phyloP scores from a whole-genome alignment of 2,113 vertebrate species.

The Corydoras sp. region DNA sequence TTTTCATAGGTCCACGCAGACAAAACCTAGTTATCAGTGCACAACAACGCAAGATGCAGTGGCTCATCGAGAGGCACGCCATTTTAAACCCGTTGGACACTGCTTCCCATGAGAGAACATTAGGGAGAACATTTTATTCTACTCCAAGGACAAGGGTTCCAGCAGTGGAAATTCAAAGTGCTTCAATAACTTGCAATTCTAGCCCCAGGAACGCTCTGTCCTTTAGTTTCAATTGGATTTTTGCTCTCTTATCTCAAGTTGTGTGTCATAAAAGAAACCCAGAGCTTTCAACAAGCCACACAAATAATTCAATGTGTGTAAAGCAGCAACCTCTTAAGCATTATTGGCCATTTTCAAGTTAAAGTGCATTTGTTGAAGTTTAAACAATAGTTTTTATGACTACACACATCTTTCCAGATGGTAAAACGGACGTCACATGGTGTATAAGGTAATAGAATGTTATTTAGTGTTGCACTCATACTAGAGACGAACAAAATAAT shows the following conservation, averaged over 20 bases:
- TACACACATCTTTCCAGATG: too few relatives aligned
- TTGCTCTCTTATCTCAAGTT: neutral
- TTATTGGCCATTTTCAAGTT: neutral
- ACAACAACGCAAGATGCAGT: neutral
- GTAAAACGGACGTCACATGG: too few relatives aligned
- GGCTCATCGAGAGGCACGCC: neutral
- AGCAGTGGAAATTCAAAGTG: slow-evolving; percentile 12
- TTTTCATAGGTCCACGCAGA: too few relatives aligned
- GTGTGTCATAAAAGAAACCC: neutral
- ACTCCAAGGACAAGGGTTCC: slow-evolving; percentile 10
- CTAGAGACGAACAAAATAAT: too few relatives aligned
- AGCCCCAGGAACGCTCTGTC: slow-evolving; percentile 16
- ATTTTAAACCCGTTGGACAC: neutral
- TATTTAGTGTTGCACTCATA: too few relatives aligned
- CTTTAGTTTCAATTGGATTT: slow-evolving; percentile 18
- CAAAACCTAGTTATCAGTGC: too few relatives aligned
- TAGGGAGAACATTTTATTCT: slow-evolving; percentile 5
- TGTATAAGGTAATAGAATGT: too few relatives aligned
- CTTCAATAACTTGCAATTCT: neutral
- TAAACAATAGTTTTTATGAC: too few relatives aligned
- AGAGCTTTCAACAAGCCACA: slow-evolving; percentile 2
- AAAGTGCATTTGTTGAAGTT: too few relatives aligned
- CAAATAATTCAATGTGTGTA: neutral
- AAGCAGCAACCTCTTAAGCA: neutral
- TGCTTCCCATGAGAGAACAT: neutral